A percentile compares a stretch with the other conserved stretches of the same genome.
Evolutionary conservation across 2,797 vertebrate genomes (phyloP).

Genomic region (Typhlichthys eigenmanni): DNA sequence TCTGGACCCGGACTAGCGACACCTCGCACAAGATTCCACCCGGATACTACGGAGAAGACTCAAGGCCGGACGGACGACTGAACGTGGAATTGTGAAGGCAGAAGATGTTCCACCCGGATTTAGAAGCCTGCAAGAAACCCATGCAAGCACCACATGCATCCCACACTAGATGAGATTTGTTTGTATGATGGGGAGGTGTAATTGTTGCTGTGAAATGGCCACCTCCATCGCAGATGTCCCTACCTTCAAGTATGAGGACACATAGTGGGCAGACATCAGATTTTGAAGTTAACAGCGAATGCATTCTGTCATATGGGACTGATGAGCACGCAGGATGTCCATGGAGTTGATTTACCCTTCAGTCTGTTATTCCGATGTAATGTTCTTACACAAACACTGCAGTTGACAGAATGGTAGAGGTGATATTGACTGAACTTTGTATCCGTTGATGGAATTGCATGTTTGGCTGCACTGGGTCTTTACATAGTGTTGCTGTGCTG

Average conservation of each 20-base stretch:
- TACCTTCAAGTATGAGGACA: slow-evolving; percentile 13
- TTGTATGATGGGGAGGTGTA: slow-evolving; percentile 20
- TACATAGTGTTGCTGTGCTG: slow-evolving; percentile 12
- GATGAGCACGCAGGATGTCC: not conserved
- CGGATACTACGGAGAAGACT: slow-evolving; percentile 33
- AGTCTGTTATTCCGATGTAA: not conserved
- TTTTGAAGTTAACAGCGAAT: slow-evolving; percentile 1
- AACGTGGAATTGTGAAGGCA: slow-evolving; percentile 45
- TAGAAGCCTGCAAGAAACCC: slow-evolving; percentile 27
- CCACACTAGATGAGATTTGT: slow-evolving; percentile 33
- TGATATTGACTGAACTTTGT: not conserved
- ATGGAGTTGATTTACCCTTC: not conserved
- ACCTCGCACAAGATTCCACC: slow-evolving; percentile 30
- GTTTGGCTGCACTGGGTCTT: slow-evolving; percentile 16
- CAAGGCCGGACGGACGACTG: slow-evolving; percentile 31
- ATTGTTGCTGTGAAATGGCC: slow-evolving; percentile 30
- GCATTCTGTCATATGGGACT: not conserved
- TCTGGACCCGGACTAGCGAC: slow-evolving; percentile 4
- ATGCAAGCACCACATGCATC: slow-evolving; percentile 13
- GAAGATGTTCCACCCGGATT: slow-evolving; percentile 25
- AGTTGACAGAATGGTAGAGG: slow-evolving; percentile 1
- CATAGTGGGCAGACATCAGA: slow-evolving; percentile 3
- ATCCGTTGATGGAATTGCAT: slow-evolving; percentile 5
- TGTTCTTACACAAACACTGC: not conserved
- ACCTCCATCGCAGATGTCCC: slow-evolving; percentile 8